phyloP scores from a whole-genome alignment of 2,888 invertebrate genomes.

The Dynastes grantii region DNA sequence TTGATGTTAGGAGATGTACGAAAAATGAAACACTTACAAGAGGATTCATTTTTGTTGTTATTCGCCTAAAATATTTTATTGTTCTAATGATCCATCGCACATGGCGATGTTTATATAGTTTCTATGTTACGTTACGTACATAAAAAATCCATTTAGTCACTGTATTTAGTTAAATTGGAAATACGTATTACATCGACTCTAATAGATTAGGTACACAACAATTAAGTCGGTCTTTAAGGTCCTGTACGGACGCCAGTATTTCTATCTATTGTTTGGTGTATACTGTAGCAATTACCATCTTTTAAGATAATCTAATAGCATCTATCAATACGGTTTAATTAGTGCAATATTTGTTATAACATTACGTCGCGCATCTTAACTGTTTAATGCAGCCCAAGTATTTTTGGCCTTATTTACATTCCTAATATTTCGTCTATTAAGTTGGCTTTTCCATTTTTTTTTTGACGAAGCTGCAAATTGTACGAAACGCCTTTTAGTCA shows the following conservation, averaged over 20 bases:
- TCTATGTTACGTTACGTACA: constrained; percentile 3
- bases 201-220: constrained; percentile 26
- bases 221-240: constrained; percentile 24
- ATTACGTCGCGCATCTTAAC: neutral
- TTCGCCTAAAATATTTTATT: neutral
- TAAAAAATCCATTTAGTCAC: constrained; percentile 44
- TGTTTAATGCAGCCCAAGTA: constrained; percentile 14
- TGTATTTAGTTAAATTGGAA: constrained; percentile 22
- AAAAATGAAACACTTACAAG: constrained; percentile 17
- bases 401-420: neutral
- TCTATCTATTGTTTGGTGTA: neutral
- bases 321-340: constrained; percentile 19
- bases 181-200: constrained; percentile 33
- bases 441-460: neutral
- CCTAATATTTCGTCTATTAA: neutral
- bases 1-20: neutral
- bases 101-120: constrained; percentile 29
- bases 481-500: neutral
- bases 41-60: constrained; percentile 19
- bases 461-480: neutral
- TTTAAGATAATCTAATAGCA: constrained; percentile 4
- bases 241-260: constrained; percentile 2
- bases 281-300: constrained; percentile 24
- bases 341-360: constrained; percentile 21
- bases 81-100: neutral